These are phyloP conservation scores for Drosophila longiperda DNA, from an alignment of 2,888 invertebrate species.

Conservation along the genomic window DNA sequence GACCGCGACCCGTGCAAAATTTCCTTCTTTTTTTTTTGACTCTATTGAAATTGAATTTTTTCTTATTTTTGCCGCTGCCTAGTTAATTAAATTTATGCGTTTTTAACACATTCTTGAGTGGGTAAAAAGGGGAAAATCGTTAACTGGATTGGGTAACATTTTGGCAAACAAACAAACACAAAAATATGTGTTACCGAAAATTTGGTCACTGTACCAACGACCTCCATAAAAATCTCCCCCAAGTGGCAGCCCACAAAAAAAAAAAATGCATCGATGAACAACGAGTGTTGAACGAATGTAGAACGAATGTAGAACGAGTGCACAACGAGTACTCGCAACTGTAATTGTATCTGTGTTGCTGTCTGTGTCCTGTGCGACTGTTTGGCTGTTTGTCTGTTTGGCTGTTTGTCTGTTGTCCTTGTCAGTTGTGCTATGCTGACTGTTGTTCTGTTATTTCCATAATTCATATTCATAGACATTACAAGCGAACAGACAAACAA, in stretches of 20 bases:
- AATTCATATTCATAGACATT: slow-evolving; percentile 81
- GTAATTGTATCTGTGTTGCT: slow-evolving; percentile 44
- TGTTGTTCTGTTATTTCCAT: slow-evolving; percentile 78
- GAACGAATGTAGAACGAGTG: slow-evolving; percentile 15
- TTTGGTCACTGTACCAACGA: slow-evolving; percentile 67
- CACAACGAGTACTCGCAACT: slow-evolving; percentile 18
- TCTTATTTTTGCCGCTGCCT: slow-evolving; percentile 16
- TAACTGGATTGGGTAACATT: slow-evolving; percentile 1
- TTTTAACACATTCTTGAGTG: slow-evolving; percentile 36
- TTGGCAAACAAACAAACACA: neutral
- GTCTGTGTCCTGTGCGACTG: slow-evolving; percentile 41
- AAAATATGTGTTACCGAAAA: slow-evolving; percentile 14
- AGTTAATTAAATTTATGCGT: slow-evolving; percentile 58
- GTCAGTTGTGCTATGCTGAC: slow-evolving; percentile 11
- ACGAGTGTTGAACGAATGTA: slow-evolving; percentile 2
- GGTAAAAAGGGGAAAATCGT: slow-evolving; percentile 5
- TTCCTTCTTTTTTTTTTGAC: slow-evolving; percentile 27
- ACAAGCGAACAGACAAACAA: slow-evolving; percentile 54
- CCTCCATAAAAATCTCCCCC: slow-evolving; percentile 45
- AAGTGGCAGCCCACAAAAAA: slow-evolving; percentile 6
- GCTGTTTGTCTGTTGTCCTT: slow-evolving; percentile 38
- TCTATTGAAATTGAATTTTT: neutral
- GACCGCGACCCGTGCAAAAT: slow-evolving; percentile 31
- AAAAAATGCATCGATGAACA: slow-evolving; percentile 33
- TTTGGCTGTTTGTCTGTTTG: slow-evolving; percentile 6